These are phyloP conservation scores for Platyrinchus mystaceus DNA, from an alignment of 2,797 vertebrate species.

Conservation along the genomic window DNA sequence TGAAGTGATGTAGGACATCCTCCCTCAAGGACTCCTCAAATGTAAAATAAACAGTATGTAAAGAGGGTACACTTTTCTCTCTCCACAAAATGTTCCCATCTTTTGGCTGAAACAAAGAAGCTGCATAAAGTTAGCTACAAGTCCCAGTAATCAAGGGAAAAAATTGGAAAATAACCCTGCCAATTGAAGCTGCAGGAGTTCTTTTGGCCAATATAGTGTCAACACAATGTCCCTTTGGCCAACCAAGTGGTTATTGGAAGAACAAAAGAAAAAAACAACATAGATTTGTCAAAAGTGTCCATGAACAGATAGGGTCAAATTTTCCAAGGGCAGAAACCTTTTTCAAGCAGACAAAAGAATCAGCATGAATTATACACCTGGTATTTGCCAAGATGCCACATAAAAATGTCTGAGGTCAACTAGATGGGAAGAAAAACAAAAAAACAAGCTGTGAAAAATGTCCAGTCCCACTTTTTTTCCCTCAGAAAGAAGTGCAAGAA, in stretches of 20 bases:
- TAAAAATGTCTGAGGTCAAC: not conserved
- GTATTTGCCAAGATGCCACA: not conserved
- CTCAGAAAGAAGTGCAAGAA: not conserved
- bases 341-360: constrained; percentile 24
- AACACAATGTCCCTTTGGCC: constrained; percentile 4
- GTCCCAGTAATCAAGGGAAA: constrained; percentile 5
- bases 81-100: constrained; percentile 2
- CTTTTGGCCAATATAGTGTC: constrained; percentile 18
- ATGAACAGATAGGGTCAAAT: not conserved
- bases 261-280: not conserved
- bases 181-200: constrained; percentile 41
- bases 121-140: constrained; percentile 13
- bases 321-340: not conserved
- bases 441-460: not conserved
- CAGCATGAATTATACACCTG: not conserved
- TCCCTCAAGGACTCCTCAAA: not conserved
- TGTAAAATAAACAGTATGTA: constrained; percentile 18
- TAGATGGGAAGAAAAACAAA: not conserved
- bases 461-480: not conserved
- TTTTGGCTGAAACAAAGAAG: constrained; percentile 21
- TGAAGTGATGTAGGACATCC: not conserved
- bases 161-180: constrained; percentile 28
- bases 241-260: not conserved
- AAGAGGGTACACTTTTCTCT: not conserved
- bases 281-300: not conserved